Evolutionary conservation across 2,888 invertebrate genomes (phyloP).

Genomic region (Embidobia sp.): DNA sequence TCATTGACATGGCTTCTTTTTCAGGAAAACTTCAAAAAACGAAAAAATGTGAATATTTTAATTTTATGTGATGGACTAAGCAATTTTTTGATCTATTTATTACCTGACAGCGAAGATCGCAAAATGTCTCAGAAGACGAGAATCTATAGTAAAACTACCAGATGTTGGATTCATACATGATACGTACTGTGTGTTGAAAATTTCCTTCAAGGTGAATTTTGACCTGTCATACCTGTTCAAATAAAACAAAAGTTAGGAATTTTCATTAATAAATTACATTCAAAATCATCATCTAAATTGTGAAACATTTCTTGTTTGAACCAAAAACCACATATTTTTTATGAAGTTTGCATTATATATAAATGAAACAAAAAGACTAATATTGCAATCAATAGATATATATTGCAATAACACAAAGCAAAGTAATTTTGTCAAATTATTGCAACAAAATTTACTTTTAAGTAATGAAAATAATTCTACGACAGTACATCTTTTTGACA

Average conservation of each 20-base stretch:
- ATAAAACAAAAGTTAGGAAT: neutral
- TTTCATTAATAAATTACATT: too few species aligned
- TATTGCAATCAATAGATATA: too few species aligned
- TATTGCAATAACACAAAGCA: too few species aligned
- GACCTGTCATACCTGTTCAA: constrained; percentile 89
- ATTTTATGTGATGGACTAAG: too few species aligned
- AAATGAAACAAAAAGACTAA: constrained; percentile 10
- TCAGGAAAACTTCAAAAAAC: constrained; percentile 88
- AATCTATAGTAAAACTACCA: constrained; percentile 96
- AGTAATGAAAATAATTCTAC: too few species aligned
- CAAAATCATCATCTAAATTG: too few species aligned
- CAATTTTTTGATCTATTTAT: neutral
- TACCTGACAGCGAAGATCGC: constrained; percentile 92
- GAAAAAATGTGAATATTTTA: too few species aligned
- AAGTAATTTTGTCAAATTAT: too few species aligned
- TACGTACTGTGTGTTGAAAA: constrained; percentile 96
- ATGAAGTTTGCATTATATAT: constrained; percentile 1
- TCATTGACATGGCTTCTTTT: constrained; percentile 90
- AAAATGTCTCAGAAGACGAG: constrained; percentile 93
- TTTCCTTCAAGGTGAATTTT: constrained; percentile 93
- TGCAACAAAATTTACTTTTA: too few species aligned
- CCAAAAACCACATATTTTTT: too few species aligned
- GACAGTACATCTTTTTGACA: too few species aligned
- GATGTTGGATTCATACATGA: constrained; percentile 98
- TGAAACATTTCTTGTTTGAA: too few species aligned